Percentiles rank a stretch among this genome's conserved stretches.
These are phyloP conservation scores for Corythornis madagascariensis DNA, from an alignment of 2,113 vertebrate genomes.

Conservation along the genomic window DNA sequence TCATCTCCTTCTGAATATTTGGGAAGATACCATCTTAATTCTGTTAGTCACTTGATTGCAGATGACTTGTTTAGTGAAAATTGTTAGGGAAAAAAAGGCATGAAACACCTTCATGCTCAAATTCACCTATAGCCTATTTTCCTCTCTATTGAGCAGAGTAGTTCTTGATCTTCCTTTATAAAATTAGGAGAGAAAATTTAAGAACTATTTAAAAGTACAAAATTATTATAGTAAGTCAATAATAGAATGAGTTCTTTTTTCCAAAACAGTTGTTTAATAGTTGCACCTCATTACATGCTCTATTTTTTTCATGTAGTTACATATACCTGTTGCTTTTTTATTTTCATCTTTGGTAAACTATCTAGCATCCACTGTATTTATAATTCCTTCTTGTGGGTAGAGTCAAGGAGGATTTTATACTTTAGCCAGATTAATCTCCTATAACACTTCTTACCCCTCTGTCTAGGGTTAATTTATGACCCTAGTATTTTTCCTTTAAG, in stretches of 20 bases:
- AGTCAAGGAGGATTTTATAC: neutral
- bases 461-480: neutral
- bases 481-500: neutral
- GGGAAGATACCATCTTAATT: neutral
- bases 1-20: neutral
- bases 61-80: neutral
- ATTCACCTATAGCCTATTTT: neutral
- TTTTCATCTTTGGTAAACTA: neutral
- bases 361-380: neutral
- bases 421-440: neutral
- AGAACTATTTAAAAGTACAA: neutral
- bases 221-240: neutral
- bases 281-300: accelerated
- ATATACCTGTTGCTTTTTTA: neutral
- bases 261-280: neutral
- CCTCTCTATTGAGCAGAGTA: neutral
- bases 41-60: neutral
- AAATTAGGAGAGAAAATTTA: neutral
- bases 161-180: neutral
- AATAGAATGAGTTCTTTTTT: neutral
- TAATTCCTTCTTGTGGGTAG: neutral
- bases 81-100: neutral
- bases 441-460: neutral
- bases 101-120: neutral
- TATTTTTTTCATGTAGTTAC: neutral